phyloP scores from a whole-genome alignment of 2,797 vertebrate genomes.

The Dermochelys coriacea region DNA sequence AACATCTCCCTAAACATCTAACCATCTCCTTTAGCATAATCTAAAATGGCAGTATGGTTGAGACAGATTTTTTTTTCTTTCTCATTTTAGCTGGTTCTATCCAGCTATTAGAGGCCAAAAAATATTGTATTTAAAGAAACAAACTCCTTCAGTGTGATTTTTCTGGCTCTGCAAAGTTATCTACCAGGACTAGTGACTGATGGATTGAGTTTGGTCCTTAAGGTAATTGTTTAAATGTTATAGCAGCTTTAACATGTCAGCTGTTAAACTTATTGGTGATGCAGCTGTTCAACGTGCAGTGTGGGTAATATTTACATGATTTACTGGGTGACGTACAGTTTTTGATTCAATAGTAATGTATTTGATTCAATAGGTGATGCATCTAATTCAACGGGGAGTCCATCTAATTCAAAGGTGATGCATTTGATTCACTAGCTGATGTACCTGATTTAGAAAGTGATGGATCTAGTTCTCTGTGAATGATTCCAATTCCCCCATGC shows the following conservation, averaged over 20 bases:
- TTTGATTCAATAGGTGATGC: constrained; percentile 82
- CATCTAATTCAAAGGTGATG: constrained; percentile 80
- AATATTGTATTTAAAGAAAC: neutral
- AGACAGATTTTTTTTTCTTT: neutral
- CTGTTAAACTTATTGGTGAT: constrained; percentile 80
- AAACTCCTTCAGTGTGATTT: constrained; percentile 21
- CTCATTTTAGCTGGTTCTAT: neutral
- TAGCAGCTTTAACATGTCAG: constrained; percentile 79
- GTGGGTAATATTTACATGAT: constrained; percentile 83
- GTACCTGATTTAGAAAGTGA: constrained; percentile 85
- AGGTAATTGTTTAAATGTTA: constrained; percentile 82
- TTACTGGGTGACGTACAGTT: constrained; percentile 79
- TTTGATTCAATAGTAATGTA: constrained; percentile 83
- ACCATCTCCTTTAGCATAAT: neutral
- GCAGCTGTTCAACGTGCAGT: constrained; percentile 74
- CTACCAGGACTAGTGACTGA: constrained; percentile 58
- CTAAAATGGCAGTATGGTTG: neutral
- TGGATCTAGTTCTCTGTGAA: constrained; percentile 80
- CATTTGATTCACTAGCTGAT: constrained; percentile 83
- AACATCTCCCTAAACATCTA: neutral
- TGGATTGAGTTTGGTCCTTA: constrained; percentile 75
- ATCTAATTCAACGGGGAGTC: constrained; percentile 78
- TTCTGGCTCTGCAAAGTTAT: constrained; percentile 53
- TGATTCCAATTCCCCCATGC: constrained; percentile 76
- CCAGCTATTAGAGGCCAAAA: neutral